Base-by-base conservation (phyloP, 2,797 vertebrate genomes). In the Phoeniculus purpureus region DNA sequence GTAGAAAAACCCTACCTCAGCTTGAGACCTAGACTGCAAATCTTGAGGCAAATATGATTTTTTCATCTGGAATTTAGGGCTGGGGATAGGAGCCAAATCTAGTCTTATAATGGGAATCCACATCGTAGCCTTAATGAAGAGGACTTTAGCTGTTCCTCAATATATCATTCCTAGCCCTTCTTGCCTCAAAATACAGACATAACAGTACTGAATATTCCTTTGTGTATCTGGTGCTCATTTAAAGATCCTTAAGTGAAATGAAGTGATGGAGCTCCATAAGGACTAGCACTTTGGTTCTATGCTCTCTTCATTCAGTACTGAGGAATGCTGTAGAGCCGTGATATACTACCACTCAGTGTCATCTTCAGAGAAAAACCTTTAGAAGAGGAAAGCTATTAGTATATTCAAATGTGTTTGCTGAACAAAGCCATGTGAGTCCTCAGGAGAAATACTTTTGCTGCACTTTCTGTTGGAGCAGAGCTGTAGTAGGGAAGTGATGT, bases 11-110 rank as follows among this genome's bases (percentile, higher is more conserved):
- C 79, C 59, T 92, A 81, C 52, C 59, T 92, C 59, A 83, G 34
- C 73, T 80, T 78, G 66, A 87, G 76, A 89, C 43, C 45, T 64
- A 51, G 31, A 32, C 86, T 89, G 58, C 88, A 95, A 91, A 92
- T 93, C 84, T 87, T 90, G 26, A 82, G 27, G 37, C 37, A 29
- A 66, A 50, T 59, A 62, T 92, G 78, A 93, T 94, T 91, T 94
- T 65, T 90, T 83, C 61, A 66, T 86, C 37, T 89, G 59, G 66
- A 78, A 91, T 89, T 87, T 78, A 93, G 55, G 77, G 77, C 19
- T 26, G 12, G 55, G 19, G 15, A 66, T 62, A 78, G 14, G 40
- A 85, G 66, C 56, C 76, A 93, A 87, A 87, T 96, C 85, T 60
- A 82, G 20, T 78, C 17, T 82, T 64, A 15, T 60, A 82, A 73